Percentiles rank a stretch among this genome's conserved stretches.
Conservation (phyloP, 2,888 invertebrate species). For the Ashinkailepas kermadecensis region DNA sequence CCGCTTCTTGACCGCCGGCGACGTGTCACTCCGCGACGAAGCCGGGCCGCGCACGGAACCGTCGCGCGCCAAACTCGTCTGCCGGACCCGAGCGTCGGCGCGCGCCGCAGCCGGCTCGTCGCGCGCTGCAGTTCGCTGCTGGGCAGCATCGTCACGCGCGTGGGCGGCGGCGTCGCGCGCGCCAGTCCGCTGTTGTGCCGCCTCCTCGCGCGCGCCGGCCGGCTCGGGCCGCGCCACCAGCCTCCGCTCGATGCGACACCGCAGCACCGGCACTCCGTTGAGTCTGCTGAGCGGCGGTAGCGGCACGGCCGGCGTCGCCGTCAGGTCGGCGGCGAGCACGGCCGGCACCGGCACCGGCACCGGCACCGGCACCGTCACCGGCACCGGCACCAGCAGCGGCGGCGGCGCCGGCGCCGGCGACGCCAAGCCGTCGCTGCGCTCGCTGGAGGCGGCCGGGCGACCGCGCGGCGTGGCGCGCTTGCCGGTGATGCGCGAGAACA, state of each 20-base stretch:
- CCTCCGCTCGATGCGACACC: slow-evolving; percentile 15
- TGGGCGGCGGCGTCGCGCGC: not conserved
- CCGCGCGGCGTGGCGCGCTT: not conserved
- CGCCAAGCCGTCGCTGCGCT: not conserved
- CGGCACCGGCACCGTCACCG: not conserved
- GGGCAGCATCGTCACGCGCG: not conserved
- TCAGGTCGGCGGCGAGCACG: slow-evolving; percentile 13
- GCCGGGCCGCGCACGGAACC: not conserved
- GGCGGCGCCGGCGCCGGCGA: not conserved
- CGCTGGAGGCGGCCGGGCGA: slow-evolving; percentile 23
- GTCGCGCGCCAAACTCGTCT: not conserved
- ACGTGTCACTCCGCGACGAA: not conserved
- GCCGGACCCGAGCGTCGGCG: not conserved
- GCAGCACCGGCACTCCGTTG: slow-evolving; percentile 18
- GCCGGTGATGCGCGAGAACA: not conserved
- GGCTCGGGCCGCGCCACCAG: not conserved
- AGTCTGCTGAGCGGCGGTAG: slow-evolving; percentile 11
- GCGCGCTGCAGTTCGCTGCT: not conserved
- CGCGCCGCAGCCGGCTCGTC: not conserved
- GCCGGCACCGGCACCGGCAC: slow-evolving; percentile 25
- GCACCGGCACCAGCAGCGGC: not conserved
- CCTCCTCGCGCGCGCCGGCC: not conserved
- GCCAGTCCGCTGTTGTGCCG: not conserved
- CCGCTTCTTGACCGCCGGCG: not conserved
- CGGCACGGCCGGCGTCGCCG: not conserved